Percentiles rank a stretch among this genome's conserved stretches.
These are phyloP conservation scores for Polydrusus tereticollis DNA, from an alignment of 2,888 invertebrate genomes.

Conservation along the genomic window DNA sequence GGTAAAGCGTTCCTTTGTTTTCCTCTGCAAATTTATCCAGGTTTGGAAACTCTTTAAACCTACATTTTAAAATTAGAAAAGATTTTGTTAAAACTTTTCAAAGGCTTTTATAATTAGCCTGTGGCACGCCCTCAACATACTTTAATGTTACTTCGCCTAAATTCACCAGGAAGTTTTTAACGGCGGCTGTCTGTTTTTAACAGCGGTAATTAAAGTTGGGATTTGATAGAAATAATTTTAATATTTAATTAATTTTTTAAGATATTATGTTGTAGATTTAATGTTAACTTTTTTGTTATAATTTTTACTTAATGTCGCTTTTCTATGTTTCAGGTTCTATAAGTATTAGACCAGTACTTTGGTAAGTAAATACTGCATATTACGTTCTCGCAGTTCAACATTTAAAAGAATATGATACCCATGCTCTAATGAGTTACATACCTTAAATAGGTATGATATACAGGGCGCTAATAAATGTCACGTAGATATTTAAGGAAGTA, in stretches of 20 bases:
- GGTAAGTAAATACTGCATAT: not conserved
- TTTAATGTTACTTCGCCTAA: not conserved
- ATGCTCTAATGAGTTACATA: too few species aligned
- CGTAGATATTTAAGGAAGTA: too few species aligned
- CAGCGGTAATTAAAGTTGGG: not conserved
- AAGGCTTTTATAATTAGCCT: slow-evolving; percentile 3
- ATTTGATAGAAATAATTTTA: not conserved
- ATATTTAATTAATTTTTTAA: not conserved
- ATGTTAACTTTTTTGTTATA: not conserved
- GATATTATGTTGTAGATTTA: not conserved
- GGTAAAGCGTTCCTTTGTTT: not conserved
- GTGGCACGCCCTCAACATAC: not conserved
- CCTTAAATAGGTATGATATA: too few species aligned
- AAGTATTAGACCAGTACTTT: not conserved
- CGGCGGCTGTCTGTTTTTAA: not conserved
- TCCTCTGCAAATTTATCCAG: not conserved
- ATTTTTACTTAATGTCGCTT: not conserved
- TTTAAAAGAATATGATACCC: too few species aligned
- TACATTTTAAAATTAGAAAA: slow-evolving; percentile 3
- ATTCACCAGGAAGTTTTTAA: not conserved
- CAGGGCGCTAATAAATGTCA: too few species aligned
- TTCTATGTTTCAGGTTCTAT: not conserved
- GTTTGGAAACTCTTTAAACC: slow-evolving; percentile 1
- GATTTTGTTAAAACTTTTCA: slow-evolving; percentile 4
- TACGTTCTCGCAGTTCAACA: not conserved